Conservation (phyloP, 2,113 vertebrate species). For the Acanthisitta chloris region DNA sequence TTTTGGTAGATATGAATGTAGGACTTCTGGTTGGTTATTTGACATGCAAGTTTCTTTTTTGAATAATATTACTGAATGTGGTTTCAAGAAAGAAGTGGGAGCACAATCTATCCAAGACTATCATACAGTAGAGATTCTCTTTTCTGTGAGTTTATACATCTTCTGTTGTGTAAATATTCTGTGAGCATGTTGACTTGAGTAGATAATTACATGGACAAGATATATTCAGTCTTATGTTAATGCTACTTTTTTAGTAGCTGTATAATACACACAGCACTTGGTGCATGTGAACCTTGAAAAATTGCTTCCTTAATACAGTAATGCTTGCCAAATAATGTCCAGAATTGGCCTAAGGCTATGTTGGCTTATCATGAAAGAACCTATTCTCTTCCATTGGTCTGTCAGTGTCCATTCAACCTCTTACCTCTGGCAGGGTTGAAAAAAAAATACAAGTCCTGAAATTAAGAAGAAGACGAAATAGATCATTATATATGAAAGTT, state of each 20-base stretch:
- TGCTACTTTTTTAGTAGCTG: constrained; percentile 1
- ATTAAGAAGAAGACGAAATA: not conserved
- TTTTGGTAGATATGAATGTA: constrained; percentile 16
- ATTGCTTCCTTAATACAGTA: not conserved
- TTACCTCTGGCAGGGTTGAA: not conserved
- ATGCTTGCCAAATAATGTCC: not conserved
- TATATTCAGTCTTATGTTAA: not conserved
- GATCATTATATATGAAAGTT: not conserved
- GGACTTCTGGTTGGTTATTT: not conserved
- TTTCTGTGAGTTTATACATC: not conserved
- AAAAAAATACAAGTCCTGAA: not conserved
- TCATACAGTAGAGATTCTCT: not conserved
- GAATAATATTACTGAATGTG: not conserved
- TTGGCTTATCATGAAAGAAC: not conserved
- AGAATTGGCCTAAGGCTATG: not conserved
- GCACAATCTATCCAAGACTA: not conserved
- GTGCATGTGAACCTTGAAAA: constrained; percentile 22
- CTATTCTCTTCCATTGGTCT: not conserved
- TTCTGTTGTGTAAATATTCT: constrained; percentile 11
- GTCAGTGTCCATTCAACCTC: not conserved
- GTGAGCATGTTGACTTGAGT: not conserved
- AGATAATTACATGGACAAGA: constrained; percentile 7
- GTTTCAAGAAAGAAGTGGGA: not conserved
- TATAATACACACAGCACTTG: not conserved
- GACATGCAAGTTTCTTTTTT: not conserved